These are phyloP conservation scores for Drosophila funebris DNA, from an alignment of 1,140 invertebrate species.

Conservation along the genomic window DNA sequence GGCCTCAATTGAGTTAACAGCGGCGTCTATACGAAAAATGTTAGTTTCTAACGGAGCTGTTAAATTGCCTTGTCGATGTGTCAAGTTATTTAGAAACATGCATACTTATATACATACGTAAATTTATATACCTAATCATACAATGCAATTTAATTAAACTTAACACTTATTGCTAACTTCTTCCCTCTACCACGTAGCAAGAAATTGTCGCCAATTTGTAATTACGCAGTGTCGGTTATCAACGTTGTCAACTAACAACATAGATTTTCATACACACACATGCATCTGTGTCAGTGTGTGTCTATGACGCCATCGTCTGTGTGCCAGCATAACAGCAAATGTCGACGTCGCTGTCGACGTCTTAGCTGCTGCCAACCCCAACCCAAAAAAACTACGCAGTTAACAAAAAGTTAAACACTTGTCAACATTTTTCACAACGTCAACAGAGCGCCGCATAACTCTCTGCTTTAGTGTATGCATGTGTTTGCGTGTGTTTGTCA, in stretches of 20 bases:
- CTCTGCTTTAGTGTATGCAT: conserved; percentile 7
- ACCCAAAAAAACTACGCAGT: conserved; percentile 74
- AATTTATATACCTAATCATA: conserved; percentile 19
- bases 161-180: background rate
- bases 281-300: background rate
- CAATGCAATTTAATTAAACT: conserved; percentile 31
- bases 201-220: conserved; percentile 36
- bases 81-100: background rate
- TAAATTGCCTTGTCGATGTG: conserved; percentile 8
- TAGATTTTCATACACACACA: conserved; percentile 5
- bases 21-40: conserved; percentile 2
- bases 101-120: background rate
- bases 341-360: conserved; percentile 24
- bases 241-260: background rate
- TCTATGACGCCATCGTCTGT: conserved; percentile 70
- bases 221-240: conserved; percentile 32
- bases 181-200: background rate
- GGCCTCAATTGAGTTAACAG: conserved; percentile 32
- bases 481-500: conserved; percentile 24
- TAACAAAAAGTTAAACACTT: conserved; percentile 60
- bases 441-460: conserved; percentile 67
- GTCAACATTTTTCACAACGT: conserved; percentile 65
- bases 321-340: conserved; percentile 53
- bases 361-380: conserved; percentile 41
- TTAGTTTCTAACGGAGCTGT: conserved; percentile 18